Evolutionary conservation across 2,113 vertebrate genomes (phyloP).

Genomic region (Zeus faber): DNA sequence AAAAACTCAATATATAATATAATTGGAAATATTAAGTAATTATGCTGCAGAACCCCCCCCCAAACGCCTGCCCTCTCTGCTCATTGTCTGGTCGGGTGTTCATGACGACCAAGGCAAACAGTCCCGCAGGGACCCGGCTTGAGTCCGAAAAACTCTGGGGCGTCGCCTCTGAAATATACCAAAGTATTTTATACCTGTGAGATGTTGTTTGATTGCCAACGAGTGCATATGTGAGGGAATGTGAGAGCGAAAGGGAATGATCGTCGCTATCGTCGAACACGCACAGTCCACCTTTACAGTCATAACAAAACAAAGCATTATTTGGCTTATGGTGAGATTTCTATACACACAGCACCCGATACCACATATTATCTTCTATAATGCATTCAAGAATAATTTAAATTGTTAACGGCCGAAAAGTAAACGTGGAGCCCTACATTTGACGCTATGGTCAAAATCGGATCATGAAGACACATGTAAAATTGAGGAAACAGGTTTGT

Average conservation of each 20-base stretch:
- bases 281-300: conserved; percentile 34
- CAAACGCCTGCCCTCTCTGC: conserved; percentile 23
- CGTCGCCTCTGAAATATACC: conserved; percentile 29
- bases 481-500: too few relatives aligned
- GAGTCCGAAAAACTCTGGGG: conserved; percentile 55
- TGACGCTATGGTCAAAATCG: too few relatives aligned
- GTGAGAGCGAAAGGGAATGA: background rate
- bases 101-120: conserved; percentile 69
- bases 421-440: too few relatives aligned
- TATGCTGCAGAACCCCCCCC: too few relatives aligned
- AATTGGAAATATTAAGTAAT: background rate
- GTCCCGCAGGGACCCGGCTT: conserved; percentile 60
- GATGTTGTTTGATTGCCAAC: too few relatives aligned
- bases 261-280: conserved; percentile 2
- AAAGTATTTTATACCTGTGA: conserved; percentile 14
- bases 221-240: too few relatives aligned
- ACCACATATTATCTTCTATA: background rate
- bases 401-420: too few relatives aligned
- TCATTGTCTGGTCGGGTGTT: conserved; percentile 31
- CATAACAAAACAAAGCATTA: background rate
- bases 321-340: too few relatives aligned
- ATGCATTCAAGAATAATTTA: background rate
- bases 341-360: too few relatives aligned
- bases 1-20: background rate
- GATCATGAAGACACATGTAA: too few relatives aligned